These are phyloP conservation scores for Protula sp. DNA, from an alignment of 2,888 invertebrate species.

Conservation along the genomic window DNA sequence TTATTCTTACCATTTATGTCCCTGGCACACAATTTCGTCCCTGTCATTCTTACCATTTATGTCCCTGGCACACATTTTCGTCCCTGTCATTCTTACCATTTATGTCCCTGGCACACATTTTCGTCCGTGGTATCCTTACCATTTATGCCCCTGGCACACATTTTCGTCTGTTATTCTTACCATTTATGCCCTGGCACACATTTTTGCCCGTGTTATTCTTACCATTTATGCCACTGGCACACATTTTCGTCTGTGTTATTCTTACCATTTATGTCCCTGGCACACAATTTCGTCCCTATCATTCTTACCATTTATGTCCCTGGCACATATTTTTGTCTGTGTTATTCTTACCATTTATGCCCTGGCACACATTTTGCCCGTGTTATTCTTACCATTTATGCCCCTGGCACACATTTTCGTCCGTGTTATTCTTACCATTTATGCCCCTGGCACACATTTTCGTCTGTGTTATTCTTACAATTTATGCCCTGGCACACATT, in stretches of 20 bases:
- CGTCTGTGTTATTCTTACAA: too few species aligned
- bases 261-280: constrained; percentile 90
- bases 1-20: constrained; percentile 89
- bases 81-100: constrained; percentile 80
- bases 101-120: too few species aligned
- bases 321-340: constrained; percentile 84
- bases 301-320: constrained; percentile 87
- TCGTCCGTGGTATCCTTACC: constrained; percentile 76
- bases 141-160: constrained; percentile 45
- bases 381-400: constrained; percentile 90
- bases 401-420: constrained; percentile 82
- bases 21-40: constrained; percentile 82
- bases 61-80: constrained; percentile 83
- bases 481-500: too few species aligned
- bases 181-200: constrained; percentile 93
- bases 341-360: too few species aligned
- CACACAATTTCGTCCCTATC: constrained; percentile 87
- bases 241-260: too few species aligned
- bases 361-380: too few species aligned
- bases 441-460: too few species aligned
- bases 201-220: constrained; percentile 79
- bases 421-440: constrained; percentile 69
- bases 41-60: constrained; percentile 89
- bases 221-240: constrained; percentile 50
- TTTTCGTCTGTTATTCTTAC: too few species aligned